These are phyloP conservation scores for Rhodophaea formosa DNA, from an alignment of 2,888 invertebrate genomes.

Conservation along the genomic window DNA sequence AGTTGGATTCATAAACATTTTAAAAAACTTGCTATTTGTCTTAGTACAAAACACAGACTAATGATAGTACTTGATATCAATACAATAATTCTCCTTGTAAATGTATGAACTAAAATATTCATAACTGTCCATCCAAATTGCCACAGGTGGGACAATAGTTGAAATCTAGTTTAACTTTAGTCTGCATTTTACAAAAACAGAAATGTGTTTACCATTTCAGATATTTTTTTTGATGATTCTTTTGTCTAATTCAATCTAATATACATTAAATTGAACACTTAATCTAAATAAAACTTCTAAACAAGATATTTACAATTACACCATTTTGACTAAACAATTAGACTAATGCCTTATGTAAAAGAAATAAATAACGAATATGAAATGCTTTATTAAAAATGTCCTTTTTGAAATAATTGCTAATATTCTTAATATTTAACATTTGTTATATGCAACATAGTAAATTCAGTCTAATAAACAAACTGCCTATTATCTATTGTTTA, in stretches of 20 bases:
- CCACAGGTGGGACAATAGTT: too few relatives aligned
- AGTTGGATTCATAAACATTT: constrained; percentile 62
- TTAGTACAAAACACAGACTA: too few relatives aligned
- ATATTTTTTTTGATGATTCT: constrained; percentile 48
- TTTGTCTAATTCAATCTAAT: constrained; percentile 71
- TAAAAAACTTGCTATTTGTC: constrained; percentile 45
- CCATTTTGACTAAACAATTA: constrained; percentile 77
- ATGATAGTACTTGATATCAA: too few relatives aligned
- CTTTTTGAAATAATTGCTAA: constrained; percentile 64
- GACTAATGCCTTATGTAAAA: constrained; percentile 73
- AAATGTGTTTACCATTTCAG: constrained; percentile 50
- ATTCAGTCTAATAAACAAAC: constrained; percentile 70
- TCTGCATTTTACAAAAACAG: too few relatives aligned
- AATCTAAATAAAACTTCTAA: constrained; percentile 77
- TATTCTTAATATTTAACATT: constrained; percentile 67
- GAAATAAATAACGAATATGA: constrained; percentile 80
- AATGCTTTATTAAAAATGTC: constrained; percentile 75
- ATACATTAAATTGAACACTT: constrained; percentile 77
- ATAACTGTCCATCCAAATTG: too few relatives aligned
- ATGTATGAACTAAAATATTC: too few relatives aligned
- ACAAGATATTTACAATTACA: constrained; percentile 77
- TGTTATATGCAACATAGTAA: constrained; percentile 63
- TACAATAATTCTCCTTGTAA: too few relatives aligned
- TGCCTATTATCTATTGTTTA: constrained; percentile 57
- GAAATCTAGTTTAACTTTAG: too few relatives aligned